Evolutionary conservation across 2,113 vertebrate species (phyloP).

Genomic region (Calonectris borealis): DNA sequence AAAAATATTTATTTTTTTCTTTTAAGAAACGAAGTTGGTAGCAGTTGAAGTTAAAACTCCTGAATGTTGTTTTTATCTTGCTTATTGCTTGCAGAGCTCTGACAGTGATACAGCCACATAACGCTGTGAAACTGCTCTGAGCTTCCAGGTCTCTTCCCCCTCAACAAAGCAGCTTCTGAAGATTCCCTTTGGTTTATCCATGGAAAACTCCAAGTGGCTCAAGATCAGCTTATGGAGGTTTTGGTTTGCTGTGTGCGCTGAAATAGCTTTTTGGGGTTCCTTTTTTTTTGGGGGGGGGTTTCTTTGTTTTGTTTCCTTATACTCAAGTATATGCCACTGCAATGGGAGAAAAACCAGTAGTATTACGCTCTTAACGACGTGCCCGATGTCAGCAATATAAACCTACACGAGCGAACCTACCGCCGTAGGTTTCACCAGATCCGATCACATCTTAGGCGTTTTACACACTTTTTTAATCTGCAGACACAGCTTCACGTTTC

Average conservation of each 20-base stretch:
- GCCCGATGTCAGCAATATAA: background rate
- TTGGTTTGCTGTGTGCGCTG: background rate
- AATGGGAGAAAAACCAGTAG: background rate
- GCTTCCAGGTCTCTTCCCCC: background rate
- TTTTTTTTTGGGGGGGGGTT: background rate
- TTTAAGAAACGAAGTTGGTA: background rate
- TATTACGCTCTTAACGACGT: background rate
- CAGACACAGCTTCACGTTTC: constrained; percentile 46
- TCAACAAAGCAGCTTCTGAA: background rate
- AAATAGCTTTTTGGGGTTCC: background rate
- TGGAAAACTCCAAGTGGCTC: background rate
- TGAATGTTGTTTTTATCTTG: background rate
- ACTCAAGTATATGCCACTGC: background rate
- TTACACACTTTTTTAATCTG: constrained; percentile 43
- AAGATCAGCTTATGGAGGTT: background rate
- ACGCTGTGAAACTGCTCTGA: background rate
- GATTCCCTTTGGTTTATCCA: background rate
- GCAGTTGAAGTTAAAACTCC: background rate
- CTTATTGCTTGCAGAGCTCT: background rate
- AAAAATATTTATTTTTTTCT: background rate
- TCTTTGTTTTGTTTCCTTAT: background rate
- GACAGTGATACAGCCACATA: background rate
- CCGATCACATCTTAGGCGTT: background rate
- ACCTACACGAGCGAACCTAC: background rate
- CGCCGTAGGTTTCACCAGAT: constrained; percentile 9